These are phyloP conservation scores for Crossaster papposus DNA, from an alignment of 53 echinoderm and acorn worm genomes.

Conservation along the genomic window DNA sequence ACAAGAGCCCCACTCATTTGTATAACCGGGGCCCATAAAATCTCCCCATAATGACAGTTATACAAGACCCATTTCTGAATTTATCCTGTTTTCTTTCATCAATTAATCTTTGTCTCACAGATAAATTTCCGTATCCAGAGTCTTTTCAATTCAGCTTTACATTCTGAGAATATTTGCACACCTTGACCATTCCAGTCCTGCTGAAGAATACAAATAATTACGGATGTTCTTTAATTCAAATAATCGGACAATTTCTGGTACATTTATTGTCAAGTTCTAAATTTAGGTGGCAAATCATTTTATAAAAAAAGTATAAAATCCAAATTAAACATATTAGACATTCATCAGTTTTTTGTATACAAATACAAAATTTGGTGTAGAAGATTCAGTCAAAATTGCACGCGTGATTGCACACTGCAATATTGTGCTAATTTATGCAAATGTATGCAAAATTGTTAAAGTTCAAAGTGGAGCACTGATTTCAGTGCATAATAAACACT, in stretches of 20 bases:
- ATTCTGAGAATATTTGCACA: background rate
- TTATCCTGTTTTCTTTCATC: background rate
- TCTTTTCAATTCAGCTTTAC: background rate
- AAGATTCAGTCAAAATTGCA: background rate
- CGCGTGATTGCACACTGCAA: background rate
- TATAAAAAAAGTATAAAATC: too few species aligned
- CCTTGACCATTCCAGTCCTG: background rate
- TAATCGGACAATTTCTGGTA: background rate
- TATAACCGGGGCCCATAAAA: slow-evolving; percentile 11
- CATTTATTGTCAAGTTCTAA: background rate
- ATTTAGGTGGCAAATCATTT: background rate
- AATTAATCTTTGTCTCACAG: slow-evolving; percentile 3
- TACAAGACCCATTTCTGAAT: background rate
- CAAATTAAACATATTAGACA: too few species aligned
- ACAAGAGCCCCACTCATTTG: slow-evolving; percentile 19
- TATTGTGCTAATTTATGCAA: background rate
- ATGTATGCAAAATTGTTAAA: too few species aligned
- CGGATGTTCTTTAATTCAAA: background rate
- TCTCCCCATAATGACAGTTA: background rate
- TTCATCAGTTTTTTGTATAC: too few species aligned
- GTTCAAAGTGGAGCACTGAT: too few species aligned
- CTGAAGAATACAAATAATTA: background rate
- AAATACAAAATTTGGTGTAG: too few species aligned
- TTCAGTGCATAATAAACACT: too few species aligned
- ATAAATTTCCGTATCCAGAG: background rate